Evolutionary conservation across 2,797 vertebrate genomes (phyloP), one percentile per base, ranked within the genome.

Genomic region (Mus minutoides): DNA sequence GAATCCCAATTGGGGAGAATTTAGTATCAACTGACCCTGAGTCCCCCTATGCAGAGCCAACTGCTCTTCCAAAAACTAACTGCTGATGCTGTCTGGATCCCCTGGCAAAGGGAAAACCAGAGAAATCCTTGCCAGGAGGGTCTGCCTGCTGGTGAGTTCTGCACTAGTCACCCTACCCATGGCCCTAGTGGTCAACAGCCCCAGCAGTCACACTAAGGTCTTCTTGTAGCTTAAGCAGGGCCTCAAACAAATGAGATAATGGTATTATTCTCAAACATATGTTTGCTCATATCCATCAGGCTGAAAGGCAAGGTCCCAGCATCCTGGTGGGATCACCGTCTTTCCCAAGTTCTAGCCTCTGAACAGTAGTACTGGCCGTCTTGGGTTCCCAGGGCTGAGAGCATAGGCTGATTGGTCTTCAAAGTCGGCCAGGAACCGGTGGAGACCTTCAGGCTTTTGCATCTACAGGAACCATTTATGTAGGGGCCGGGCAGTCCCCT

Each of bases 201-300:
- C 40, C 91, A 37, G 26, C 40, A 73, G 52, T 77, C 73, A 80
- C 19, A 95, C 86, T 95, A 34, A 99, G 99, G 97, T 99, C 99
- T 77, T 99, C 97, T 0, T 99, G 99, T 98, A 99, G 98, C 96
- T 99, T 98, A 8, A 98, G 98, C 52, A 99, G 98, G 0, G 99
- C 99, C 24, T 99, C 98, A 97, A 99, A 99, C 2, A 99, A 99
- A 97, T 99, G 99, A 14, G 99, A 99, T 7, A 97, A 99, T 99
- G 0, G 98, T 96, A 92, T 99, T 99, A 98, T 99, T 99, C 97
- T 99, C 98, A 0, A 99, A 99, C 99, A 0, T 99, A 99, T 3
- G 2, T 60, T 60, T 24, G 58, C 58, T 60, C 22, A 60, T 60
- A 60, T 60, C 58, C 22, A 60, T 24, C 22, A 60, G 58, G 22